These are phyloP conservation scores for Eumerus sabulonum DNA, from an alignment of 2,888 invertebrate species.

Conservation along the genomic window DNA sequence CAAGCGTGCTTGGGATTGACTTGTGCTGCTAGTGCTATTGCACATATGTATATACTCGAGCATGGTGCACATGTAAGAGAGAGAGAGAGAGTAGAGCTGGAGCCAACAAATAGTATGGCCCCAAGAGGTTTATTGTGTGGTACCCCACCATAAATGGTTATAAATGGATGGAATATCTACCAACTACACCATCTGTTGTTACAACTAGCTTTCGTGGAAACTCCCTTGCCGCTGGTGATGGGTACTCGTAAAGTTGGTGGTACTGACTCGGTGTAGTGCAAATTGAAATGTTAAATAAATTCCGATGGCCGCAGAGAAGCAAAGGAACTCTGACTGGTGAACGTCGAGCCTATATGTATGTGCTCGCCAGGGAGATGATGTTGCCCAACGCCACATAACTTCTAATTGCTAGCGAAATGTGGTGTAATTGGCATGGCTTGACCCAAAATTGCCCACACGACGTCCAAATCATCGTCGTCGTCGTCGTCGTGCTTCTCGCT, in stretches of 20 bases:
- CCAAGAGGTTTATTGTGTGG: conserved; percentile 41
- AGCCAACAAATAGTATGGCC: conserved; percentile 57
- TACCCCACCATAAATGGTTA: conserved; percentile 40
- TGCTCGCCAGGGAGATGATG: conserved; percentile 5
- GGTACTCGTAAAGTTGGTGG: background rate
- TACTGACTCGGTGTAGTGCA: conserved; percentile 41
- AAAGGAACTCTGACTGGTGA: conserved; percentile 4
- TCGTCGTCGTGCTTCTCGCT: background rate
- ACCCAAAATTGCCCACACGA: conserved; percentile 36
- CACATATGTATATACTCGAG: too few relatives aligned
- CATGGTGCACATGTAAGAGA: too few relatives aligned
- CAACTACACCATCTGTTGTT: background rate
- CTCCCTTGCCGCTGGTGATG: too few relatives aligned
- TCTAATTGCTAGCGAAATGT: conserved; percentile 51
- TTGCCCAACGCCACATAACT: conserved; percentile 45
- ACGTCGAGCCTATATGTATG: background rate
- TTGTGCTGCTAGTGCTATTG: conserved; percentile 8
- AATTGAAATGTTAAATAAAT: conserved; percentile 67
- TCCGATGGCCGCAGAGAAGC: conserved; percentile 44
- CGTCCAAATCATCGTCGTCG: too few relatives aligned
- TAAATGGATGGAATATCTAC: too few relatives aligned
- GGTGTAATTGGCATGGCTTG: conserved; percentile 19
- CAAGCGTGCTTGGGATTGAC: conserved; percentile 60
- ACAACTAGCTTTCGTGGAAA: background rate
- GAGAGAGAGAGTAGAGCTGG: too few relatives aligned